Percentiles rank a stretch among this genome's conserved stretches.
These are phyloP conservation scores for Otolemur crassicaudatus DNA, from an alignment of 2,797 vertebrate genomes.

Conservation along the genomic window DNA sequence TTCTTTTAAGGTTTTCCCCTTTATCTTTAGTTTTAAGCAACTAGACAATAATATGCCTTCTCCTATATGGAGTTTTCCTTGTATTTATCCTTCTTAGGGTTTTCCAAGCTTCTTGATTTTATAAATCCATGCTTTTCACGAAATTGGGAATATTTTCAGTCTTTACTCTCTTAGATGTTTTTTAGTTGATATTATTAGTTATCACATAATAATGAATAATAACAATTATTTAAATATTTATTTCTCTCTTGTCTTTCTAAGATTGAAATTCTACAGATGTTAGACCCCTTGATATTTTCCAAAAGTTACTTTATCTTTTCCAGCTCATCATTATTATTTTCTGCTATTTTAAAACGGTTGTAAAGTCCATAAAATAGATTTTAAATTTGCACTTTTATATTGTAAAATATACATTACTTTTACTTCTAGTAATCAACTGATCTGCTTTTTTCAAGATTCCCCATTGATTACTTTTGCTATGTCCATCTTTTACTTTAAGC, in stretches of 20 bases:
- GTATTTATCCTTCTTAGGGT: not conserved
- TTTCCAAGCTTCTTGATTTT: not conserved
- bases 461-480: not conserved
- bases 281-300: not conserved
- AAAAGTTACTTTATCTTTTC: not conserved
- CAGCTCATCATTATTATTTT: not conserved
- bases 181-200: too few species aligned
- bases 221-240: too few species aligned
- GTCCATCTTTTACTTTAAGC: not conserved
- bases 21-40: not conserved
- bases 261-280: not conserved
- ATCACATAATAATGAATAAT: too few species aligned
- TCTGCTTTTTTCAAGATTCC: not conserved
- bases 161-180: not conserved
- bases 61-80: not conserved
- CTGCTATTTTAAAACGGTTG: not conserved
- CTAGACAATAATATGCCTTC: not conserved
- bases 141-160: not conserved
- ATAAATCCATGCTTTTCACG: not conserved
- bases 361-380: not conserved
- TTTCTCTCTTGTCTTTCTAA: not conserved
- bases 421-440: too few species aligned
- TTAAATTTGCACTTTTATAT: not conserved
- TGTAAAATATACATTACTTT: not conserved
- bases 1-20: not conserved